phyloP scores from a whole-genome alignment of 2,888 invertebrate species.

The Bugula neritina region DNA sequence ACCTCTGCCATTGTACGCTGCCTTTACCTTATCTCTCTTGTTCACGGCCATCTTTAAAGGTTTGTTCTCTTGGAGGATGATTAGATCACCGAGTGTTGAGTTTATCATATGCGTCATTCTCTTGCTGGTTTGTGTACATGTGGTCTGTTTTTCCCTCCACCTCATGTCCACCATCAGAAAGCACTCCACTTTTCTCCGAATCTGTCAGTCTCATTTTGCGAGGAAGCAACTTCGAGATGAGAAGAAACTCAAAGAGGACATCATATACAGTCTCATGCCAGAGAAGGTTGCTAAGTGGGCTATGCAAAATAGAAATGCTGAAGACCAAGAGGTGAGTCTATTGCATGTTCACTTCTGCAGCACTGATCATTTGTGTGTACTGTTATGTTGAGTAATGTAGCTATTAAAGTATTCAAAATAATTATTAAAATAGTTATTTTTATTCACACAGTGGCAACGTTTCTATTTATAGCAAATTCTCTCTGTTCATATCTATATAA shows the following conservation, averaged over 20 bases:
- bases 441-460: too few species aligned
- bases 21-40: constrained; percentile 69
- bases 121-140: constrained; percentile 80
- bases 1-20: constrained; percentile 81
- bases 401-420: too few species aligned
- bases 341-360: too few species aligned
- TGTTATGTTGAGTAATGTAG: too few species aligned
- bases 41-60: constrained; percentile 83
- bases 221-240: constrained; percentile 84
- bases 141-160: constrained; percentile 85
- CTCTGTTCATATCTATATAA: too few species aligned
- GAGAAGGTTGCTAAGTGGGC: constrained; percentile 70
- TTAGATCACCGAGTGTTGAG: constrained; percentile 29
- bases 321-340: constrained; percentile 37
- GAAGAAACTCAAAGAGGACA: constrained; percentile 87
- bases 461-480: too few species aligned
- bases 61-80: constrained; percentile 53
- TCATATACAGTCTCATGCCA: constrained; percentile 81
- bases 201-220: constrained; percentile 82
- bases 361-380: too few species aligned
- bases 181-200: constrained; percentile 93
- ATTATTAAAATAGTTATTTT: too few species aligned
- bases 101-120: constrained; percentile 60
- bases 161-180: constrained; percentile 79
- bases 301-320: constrained; percentile 43